Conservation (phyloP, 2,888 invertebrate species). For the Thereva nobilitata region DNA sequence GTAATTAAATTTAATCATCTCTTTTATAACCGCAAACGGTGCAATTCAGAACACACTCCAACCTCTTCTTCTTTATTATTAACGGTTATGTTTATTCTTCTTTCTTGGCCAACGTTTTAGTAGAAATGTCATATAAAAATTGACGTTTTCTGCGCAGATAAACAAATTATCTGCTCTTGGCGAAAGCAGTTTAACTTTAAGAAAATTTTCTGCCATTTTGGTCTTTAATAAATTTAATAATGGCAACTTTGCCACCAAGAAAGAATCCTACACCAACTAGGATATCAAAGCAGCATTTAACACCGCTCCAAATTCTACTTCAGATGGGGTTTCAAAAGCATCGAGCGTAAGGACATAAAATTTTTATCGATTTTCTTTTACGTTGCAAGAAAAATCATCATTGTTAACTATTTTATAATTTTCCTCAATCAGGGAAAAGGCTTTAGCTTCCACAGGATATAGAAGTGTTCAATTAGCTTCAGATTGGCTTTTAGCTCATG, state of each 20-base stretch:
- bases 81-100: no score
- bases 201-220: not conserved
- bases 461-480: constrained; percentile 85
- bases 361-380: constrained; percentile 15
- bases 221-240: constrained; percentile 51
- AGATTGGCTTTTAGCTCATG: constrained; percentile 89
- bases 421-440: constrained; percentile 72
- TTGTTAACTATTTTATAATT: constrained; percentile 5
- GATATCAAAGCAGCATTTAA: constrained; percentile 72
- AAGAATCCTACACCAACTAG: constrained; percentile 74
- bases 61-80: no score
- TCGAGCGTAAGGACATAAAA: constrained; percentile 73
- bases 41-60: no score
- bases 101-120: no score
- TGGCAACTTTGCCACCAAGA: constrained; percentile 78
- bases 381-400: not conserved
- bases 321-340: constrained; percentile 90
- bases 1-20: no score
- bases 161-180: constrained; percentile 3
- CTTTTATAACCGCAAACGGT: no score
- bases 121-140: no score
- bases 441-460: constrained; percentile 87
- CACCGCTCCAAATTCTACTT: constrained; percentile 78
- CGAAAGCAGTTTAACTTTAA: not conserved
- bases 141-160: constrained; percentile 27